Evolutionary conservation across 2,113 vertebrate genomes (phyloP).

Genomic region (Carassius carassius): DNA sequence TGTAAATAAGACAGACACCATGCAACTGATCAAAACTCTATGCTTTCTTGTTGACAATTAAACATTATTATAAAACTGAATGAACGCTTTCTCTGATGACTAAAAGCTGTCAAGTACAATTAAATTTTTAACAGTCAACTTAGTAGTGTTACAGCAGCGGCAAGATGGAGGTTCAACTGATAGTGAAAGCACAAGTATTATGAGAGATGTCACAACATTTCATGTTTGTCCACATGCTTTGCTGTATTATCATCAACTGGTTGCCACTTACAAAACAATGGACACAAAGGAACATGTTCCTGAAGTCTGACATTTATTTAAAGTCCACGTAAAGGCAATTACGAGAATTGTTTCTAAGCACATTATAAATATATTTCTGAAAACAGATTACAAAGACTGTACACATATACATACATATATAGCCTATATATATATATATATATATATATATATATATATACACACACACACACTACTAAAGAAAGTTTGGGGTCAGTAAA

Average conservation of each 20-base stretch:
- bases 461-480: too few relatives aligned
- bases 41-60: background rate
- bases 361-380: too few relatives aligned
- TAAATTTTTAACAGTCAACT: background rate
- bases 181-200: conserved; percentile 6
- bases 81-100: background rate
- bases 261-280: background rate
- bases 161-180: background rate
- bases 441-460: too few relatives aligned
- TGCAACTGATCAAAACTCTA: too few relatives aligned
- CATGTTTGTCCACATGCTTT: conserved; percentile 13
- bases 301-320: background rate
- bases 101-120: background rate
- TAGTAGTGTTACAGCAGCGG: background rate
- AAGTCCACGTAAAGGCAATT: background rate
- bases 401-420: too few relatives aligned
- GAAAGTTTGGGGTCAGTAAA: background rate
- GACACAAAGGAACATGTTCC: background rate
- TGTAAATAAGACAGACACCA: background rate
- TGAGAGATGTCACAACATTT: background rate
- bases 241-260: background rate
- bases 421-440: too few relatives aligned
- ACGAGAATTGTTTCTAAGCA: too few relatives aligned
- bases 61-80: background rate
- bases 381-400: too few relatives aligned